These are phyloP conservation scores for Salarias fasciatus DNA, from an alignment of 2,797 vertebrate species.

Conservation along the genomic window DNA sequence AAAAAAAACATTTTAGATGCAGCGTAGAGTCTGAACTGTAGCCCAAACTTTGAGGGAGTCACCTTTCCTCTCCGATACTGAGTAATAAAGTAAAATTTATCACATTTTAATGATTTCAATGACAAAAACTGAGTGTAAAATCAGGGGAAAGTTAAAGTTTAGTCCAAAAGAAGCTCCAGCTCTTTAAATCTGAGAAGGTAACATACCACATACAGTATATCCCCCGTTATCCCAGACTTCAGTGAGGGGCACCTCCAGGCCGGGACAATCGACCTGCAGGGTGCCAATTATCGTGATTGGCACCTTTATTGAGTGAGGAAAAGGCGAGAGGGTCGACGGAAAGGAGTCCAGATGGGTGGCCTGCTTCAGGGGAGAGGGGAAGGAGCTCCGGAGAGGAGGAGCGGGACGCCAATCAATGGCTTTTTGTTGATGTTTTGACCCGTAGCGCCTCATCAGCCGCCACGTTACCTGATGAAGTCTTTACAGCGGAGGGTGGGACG, in stretches of 20 bases:
- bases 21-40: too few relatives aligned
- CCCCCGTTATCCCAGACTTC: constrained; percentile 38
- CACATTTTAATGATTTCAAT: too few relatives aligned
- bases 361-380: constrained; percentile 53
- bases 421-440: constrained; percentile 38
- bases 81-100: too few relatives aligned
- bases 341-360: constrained; percentile 83
- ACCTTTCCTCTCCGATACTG: too few relatives aligned
- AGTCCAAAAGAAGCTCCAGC: too few relatives aligned
- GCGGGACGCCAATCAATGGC: constrained; percentile 25
- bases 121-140: too few relatives aligned
- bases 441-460: constrained; percentile 11
- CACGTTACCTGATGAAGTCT: constrained; percentile 1
- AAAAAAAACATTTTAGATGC: too few relatives aligned
- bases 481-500: too few relatives aligned
- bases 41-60: too few relatives aligned
- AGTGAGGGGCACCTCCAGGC: constrained; percentile 55
- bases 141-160: too few relatives aligned
- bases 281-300: constrained; percentile 86
- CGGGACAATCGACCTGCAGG: constrained; percentile 81
- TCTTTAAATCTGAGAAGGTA: constrained; percentile 9
- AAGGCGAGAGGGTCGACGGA: constrained; percentile 67
- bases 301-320: constrained; percentile 78
- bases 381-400: constrained; percentile 32
- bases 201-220: constrained; percentile 9